Evolutionary conservation across 2,797 vertebrate species (phyloP), one percentile per base, ranked within the genome.

Genomic region (Pseudopleuronectes americanus): DNA sequence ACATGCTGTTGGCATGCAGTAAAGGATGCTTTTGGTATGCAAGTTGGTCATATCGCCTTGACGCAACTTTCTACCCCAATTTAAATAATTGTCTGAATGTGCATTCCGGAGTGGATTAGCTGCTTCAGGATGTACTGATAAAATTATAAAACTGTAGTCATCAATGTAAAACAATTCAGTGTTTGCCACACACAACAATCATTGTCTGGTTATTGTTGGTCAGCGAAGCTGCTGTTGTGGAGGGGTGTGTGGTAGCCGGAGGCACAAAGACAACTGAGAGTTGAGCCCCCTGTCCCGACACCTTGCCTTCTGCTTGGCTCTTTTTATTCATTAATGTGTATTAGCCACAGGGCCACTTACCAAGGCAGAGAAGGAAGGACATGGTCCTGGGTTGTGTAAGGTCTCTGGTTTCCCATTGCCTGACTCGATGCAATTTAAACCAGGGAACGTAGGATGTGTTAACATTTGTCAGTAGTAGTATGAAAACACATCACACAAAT

Each of bases 341-440:
- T 55, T 68, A 72, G 73, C 82, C 86, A 74, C 57, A 68, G 84
- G 85, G 82, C 62, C 71, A 75, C 71, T 87, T 80, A 67, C 60
- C 68, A 28, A 73, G 52, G 16, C 24, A 69, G 75, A 75, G 75
- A 76, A 77, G 79, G 19, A 59, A 49, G 16, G 43, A 26, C 48
- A 43, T 0, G 23, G 57, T 59, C 8, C 41, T 6, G 41, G 36
- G 49, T 24, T 56, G 17, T 41, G 31, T 16, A 6, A 9, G 53
- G 26, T 67, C 61, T 90, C 60, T 63, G 57, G 63, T 83, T 87
- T 78, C 78, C n/a, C 38, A 22, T 1, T 33, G 51, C 56, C 71
- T 73, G 71, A 71, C 69, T 0, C 49, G 23, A 55, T 59, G 74
- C 84, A 90, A 91, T 85, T 33, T 62, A 84, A 90, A 80, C 72